Conservation (phyloP, 2,888 invertebrate genomes). For the Diadegma fenestrale region DNA sequence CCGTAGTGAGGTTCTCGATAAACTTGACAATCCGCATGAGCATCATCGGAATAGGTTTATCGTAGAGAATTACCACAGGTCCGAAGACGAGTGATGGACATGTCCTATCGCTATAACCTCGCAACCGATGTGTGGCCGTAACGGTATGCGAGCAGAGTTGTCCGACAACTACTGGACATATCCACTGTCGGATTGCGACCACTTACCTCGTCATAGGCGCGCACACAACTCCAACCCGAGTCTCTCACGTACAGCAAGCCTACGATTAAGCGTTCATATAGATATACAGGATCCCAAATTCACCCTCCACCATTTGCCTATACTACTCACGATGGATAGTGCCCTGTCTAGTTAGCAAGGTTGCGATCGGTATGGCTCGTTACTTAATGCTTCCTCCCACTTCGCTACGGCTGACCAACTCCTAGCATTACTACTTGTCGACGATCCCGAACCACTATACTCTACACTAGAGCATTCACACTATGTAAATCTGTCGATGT, state of each 20-base stretch:
- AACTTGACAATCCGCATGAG: slow-evolving; percentile 38
- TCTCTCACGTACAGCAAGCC: slow-evolving; percentile 38
- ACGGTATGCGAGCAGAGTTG: slow-evolving; percentile 59
- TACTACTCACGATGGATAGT: slow-evolving; percentile 42
- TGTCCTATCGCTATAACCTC: slow-evolving; percentile 32
- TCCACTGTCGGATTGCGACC: slow-evolving; percentile 70
- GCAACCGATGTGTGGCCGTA: slow-evolving; percentile 38
- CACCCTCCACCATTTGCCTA: background rate
- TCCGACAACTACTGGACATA: slow-evolving; percentile 69
- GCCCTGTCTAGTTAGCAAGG: slow-evolving; percentile 46
- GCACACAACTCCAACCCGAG: slow-evolving; percentile 53
- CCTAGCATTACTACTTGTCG: slow-evolving; percentile 58
- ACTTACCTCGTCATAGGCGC: slow-evolving; percentile 68
- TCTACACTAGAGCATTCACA: slow-evolving; percentile 11
- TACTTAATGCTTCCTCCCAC: slow-evolving; percentile 50
- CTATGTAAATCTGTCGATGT: background rate
- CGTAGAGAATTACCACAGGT: slow-evolving; percentile 55
- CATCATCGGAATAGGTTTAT: slow-evolving; percentile 63
- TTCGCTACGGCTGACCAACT: slow-evolving; percentile 57
- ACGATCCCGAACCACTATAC: background rate
- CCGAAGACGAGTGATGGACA: slow-evolving; percentile 66
- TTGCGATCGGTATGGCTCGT: slow-evolving; percentile 62
- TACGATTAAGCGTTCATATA: background rate
- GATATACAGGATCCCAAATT: background rate
- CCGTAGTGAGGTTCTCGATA: slow-evolving; percentile 22